Conservation (phyloP, 2,888 invertebrate genomes). For the Crematogaster levior region DNA sequence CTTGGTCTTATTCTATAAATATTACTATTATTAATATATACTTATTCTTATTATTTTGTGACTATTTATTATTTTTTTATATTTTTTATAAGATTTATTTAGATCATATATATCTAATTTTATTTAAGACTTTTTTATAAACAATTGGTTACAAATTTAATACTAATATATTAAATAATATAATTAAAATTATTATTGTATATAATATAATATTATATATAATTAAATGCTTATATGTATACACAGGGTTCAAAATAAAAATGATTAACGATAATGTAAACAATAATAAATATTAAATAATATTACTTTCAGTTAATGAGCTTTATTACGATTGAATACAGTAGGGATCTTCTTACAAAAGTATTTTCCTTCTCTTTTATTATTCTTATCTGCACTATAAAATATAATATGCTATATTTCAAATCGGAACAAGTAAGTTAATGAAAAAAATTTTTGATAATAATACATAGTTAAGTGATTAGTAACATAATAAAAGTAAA, state of each 20-base stretch:
- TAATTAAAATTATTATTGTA: neutral
- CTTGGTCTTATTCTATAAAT: neutral
- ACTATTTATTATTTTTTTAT: neutral
- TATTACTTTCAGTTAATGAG: conserved; percentile 14
- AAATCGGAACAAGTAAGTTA: conserved; percentile 18
- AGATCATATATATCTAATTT: neutral
- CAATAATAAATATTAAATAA: neutral
- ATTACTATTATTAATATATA: neutral
- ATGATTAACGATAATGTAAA: neutral
- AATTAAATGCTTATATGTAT: neutral
- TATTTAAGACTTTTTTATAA: neutral
- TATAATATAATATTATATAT: neutral
- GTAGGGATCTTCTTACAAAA: conserved; percentile 30
- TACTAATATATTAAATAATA: neutral
- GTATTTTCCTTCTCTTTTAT: conserved; percentile 22
- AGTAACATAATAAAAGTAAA: neutral
- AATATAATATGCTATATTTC: conserved; percentile 14
- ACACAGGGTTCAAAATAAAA: neutral
- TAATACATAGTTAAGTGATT: neutral
- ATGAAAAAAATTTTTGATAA: neutral
- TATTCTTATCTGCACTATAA: neutral
- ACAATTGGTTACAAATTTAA: neutral
- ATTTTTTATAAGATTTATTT: neutral
- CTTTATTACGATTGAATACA: conserved; percentile 21
- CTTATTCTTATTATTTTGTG: neutral